These are phyloP conservation scores for Parnassius smintheus DNA, from an alignment of 2,888 invertebrate genomes.

Conservation along the genomic window DNA sequence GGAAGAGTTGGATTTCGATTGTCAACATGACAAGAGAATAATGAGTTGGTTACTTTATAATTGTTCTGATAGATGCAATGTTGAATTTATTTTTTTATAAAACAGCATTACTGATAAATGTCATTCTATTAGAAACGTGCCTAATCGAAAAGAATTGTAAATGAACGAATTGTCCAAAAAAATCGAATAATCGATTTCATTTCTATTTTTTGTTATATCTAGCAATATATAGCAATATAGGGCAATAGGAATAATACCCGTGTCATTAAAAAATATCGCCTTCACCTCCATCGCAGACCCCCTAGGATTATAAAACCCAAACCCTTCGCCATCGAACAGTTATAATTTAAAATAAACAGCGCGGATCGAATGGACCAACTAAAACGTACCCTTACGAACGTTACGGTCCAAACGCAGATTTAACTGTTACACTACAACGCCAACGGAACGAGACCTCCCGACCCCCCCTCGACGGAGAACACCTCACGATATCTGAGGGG, in stretches of 20 bases:
- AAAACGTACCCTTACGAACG: slow-evolving; percentile 43
- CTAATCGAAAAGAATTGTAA: no score
- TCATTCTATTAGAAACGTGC: no score
- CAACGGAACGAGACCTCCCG: slow-evolving; percentile 37
- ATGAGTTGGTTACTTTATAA: no score
- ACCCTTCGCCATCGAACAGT: slow-evolving; percentile 45
- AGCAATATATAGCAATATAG: no score
- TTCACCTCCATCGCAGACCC: slow-evolving; percentile 23
- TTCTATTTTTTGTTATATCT: no score
- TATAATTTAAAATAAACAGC: slow-evolving; percentile 78
- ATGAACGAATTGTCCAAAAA: no score
- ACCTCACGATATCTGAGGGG: slow-evolving; percentile 36
- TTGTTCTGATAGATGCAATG: no score
- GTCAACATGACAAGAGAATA: no score
- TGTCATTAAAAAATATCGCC: slow-evolving; percentile 32
- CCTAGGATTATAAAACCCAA: slow-evolving; percentile 50
- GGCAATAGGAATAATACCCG: slow-evolving; percentile 30
- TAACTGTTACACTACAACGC: slow-evolving; percentile 59
- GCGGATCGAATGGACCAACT: slow-evolving; percentile 71
- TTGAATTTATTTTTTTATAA: no score
- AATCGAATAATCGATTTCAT: no score
- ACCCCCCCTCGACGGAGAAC: slow-evolving; percentile 30
- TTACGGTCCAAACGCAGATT: slow-evolving; percentile 57
- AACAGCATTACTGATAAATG: no score
- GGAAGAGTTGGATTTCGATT: no score